phyloP scores from a whole-genome alignment of 1,140 invertebrate genomes.

The Aricia agestis region DNA sequence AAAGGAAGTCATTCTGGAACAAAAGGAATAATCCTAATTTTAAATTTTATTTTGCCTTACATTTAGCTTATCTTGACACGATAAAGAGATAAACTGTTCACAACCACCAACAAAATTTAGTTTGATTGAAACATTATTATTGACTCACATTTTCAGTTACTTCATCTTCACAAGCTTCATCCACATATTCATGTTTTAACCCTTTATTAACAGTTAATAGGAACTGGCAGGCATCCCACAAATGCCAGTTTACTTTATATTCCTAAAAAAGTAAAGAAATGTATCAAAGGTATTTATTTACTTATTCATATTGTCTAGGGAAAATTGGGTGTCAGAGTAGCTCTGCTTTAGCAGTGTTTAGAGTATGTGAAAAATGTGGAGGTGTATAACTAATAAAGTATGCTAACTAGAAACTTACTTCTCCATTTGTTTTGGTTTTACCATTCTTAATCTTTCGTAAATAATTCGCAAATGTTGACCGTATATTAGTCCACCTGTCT shows the following conservation, averaged over 20 bases:
- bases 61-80: neutral
- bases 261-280: conserved; percentile 34
- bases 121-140: neutral
- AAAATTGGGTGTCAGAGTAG: too few species aligned
- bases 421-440: conserved; percentile 39
- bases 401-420: conserved; percentile 33
- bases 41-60: neutral
- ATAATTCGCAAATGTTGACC: conserved; percentile 63
- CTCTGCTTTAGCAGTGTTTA: too few species aligned
- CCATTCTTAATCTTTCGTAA: conserved; percentile 58
- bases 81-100: too few species aligned
- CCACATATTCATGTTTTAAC: conserved; percentile 6
- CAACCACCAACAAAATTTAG: too few species aligned
- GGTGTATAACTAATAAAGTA: neutral
- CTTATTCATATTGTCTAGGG: too few species aligned
- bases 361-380: too few species aligned
- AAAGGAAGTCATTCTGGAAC: conserved; percentile 10
- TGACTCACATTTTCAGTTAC: conserved; percentile 8
- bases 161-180: conserved; percentile 24
- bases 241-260: conserved; percentile 62
- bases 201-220: conserved; percentile 49
- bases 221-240: conserved; percentile 63
- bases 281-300: too few species aligned
- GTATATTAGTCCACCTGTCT: conserved; percentile 66
- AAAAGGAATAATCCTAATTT: neutral